Base-by-base conservation (phyloP, 2,888 invertebrate genomes). In the Xanthorhoe spadicearia region DNA sequence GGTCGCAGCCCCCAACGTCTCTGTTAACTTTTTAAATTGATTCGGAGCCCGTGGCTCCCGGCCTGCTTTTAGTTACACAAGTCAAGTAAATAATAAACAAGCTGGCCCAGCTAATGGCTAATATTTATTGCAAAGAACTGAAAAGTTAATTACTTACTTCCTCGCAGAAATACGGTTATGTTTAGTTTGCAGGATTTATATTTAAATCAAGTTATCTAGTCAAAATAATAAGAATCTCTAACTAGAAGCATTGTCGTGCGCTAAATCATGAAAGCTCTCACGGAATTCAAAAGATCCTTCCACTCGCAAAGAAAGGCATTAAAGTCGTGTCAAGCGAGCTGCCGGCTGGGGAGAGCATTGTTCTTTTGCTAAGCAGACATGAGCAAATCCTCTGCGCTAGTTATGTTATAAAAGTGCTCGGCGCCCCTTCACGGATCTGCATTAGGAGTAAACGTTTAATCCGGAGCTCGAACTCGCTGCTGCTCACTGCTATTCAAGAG, bases 1-100 rank as follows among this genome's bases (percentile, higher is more conserved):
- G 67, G 71, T 18, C 51, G 49, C 80, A 84, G 73, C 83, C 78
- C 67, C 66, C 72, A 78, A 75, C 72, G 77, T 61, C 56, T 66
- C 77, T 77, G 68, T 71, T 76, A 88, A 89, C 83, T 89, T 89
- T 85, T 85, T 81, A 85, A 87, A 87, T 88, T 87, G 82, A 87
- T 84, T 88, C 74, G 69, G 77, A 81, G 79, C 79, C 77, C 81
- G 63, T 66, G 70, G 64, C 59, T 51, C 28, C 67, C 8, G 61
- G 66, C 68, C 73, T 73, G 70, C 64, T 69, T 75, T 70, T 73
- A 78, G 73, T 78, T 80, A 77, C 76, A 74, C 77, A 74, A 77
- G 73, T 84, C 77, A 74, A 77, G 73, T 84, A 82, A 83, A 83
- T 85, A 82, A 83, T 85, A 84, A 86, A 86, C 83, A 77, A 72